A percentile compares a stretch with the other conserved stretches of the same genome.
Evolutionary conservation across 2,888 invertebrate species (phyloP).

Genomic region (Drosophila prolongata): DNA sequence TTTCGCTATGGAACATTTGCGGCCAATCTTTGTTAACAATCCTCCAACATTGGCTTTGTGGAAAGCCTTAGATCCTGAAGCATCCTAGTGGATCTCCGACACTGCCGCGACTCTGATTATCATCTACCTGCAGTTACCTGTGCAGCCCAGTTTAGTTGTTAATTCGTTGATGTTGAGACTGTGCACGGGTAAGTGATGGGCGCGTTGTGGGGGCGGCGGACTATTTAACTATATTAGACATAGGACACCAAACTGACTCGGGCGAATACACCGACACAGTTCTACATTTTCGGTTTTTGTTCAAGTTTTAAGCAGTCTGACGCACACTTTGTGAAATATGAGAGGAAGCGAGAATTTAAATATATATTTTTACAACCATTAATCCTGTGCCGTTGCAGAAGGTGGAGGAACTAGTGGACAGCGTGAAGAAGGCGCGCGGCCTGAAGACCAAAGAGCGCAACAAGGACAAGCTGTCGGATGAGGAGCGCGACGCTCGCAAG

Average conservation of each 20-base stretch:
- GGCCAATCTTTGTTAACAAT: not conserved
- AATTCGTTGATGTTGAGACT: conserved; percentile 62
- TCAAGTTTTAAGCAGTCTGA: not conserved
- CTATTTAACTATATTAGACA: not conserved
- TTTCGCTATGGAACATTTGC: not conserved
- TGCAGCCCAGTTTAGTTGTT: conserved; percentile 62
- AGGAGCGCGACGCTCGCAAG: conserved; percentile 91
- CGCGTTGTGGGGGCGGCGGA: conserved; percentile 29
- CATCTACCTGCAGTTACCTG: conserved; percentile 15
- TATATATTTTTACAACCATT: conserved; percentile 29
- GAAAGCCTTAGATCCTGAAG: not conserved
- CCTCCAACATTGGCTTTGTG: not conserved
- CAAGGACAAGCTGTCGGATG: conserved; percentile 89
- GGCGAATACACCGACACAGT: not conserved
- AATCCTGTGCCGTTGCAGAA: conserved; percentile 80
- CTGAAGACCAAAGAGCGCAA: conserved; percentile 85
- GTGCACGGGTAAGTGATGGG: conserved; percentile 65
- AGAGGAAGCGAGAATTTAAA: not conserved
- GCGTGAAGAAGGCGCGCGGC: conserved; percentile 83
- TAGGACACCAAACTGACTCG: conserved; percentile 7
- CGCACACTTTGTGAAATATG: conserved; percentile 8
- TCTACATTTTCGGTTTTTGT: not conserved
- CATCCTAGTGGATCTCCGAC: conserved; percentile 2
- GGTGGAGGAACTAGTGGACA: conserved; percentile 81
- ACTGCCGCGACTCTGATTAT: conserved; percentile 22